Base-by-base conservation (phyloP, 2,888 invertebrate species). In the Eumacrocentrus americanus region DNA sequence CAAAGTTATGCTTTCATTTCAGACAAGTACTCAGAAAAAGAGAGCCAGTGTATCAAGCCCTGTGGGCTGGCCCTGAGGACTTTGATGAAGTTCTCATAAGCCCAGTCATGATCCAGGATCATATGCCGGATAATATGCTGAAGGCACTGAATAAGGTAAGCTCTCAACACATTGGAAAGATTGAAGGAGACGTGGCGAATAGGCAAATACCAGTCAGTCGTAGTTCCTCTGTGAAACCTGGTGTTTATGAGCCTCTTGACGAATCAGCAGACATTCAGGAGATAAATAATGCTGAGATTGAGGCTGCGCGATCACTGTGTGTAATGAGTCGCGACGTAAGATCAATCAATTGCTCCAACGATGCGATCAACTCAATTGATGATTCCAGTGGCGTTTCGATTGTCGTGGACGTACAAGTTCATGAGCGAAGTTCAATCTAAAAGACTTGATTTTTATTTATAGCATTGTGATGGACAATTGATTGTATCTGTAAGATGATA, bases 11-110 rank as follows among this genome's bases (percentile, higher is more conserved):
- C 46, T 59, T 12, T 25, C 5, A 47, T n/a, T 40, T 35, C 83
- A 90, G 90, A 74, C 86, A 88, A 82, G 84, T 89, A 60, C 82
- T 90, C 63, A 85, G 86, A 68, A 88, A 87, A 69, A 86, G 86
- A 9, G 90, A 92, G 69, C 92, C 93, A 0, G 91, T 93, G 18
- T 94, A 92, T 80, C 92, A 93, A 81, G 94, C 93, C 9, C 83
- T 94, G 16, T 93, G 92, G 93, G 92, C 91, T 0, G 89, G 90
- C 66, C 91, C 91, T 69, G 88, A 86, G 40, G 91, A 92, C 78
- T 94, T 94, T 77, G 91, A 92, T 78, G 91, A 94, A 81, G 92
- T 94, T 16, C 84, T 94, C 56, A 92, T 94, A 66, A 93, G 93
- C 22, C 94, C 94, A 0, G 91, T 91, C 52, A 94, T 94, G 93